Percentiles rank a stretch among this genome's conserved stretches.
These are phyloP conservation scores for Podilymbus podiceps DNA, from an alignment of 2,113 vertebrate genomes.

Conservation along the genomic window DNA sequence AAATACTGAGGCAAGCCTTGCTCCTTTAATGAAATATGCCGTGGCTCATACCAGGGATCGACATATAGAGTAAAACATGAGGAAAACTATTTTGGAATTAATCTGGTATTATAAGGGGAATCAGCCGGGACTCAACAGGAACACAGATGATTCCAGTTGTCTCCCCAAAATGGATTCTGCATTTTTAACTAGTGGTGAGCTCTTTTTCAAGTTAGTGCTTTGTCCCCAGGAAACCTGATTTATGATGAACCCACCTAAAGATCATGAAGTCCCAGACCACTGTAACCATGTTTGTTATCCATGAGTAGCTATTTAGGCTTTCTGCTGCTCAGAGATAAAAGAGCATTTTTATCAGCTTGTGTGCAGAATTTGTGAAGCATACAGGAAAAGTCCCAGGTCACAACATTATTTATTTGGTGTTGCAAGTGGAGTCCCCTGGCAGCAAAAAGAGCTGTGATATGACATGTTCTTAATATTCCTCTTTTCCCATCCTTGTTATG, in stretches of 20 bases:
- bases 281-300: neutral
- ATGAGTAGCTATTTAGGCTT: neutral
- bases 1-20: neutral
- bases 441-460: neutral
- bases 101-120: neutral
- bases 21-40: neutral
- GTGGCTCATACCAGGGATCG: neutral
- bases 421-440: neutral
- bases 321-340: neutral
- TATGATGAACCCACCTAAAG: neutral
- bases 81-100: neutral
- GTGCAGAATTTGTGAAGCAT: neutral
- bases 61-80: neutral
- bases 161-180: neutral
- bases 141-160: neutral
- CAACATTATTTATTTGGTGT: neutral
- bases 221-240: neutral
- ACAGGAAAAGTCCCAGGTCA: neutral
- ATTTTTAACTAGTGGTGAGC: neutral
- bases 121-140: neutral
- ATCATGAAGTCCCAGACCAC: neutral
- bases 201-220: neutral
- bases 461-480: neutral
- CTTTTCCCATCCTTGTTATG: neutral
- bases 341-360: constrained; percentile 21